A percentile compares a stretch with the other conserved stretches of the same genome.
Evolutionary conservation across 2,797 vertebrate species (phyloP).

Genomic region (Pempheris klunzingeri): DNA sequence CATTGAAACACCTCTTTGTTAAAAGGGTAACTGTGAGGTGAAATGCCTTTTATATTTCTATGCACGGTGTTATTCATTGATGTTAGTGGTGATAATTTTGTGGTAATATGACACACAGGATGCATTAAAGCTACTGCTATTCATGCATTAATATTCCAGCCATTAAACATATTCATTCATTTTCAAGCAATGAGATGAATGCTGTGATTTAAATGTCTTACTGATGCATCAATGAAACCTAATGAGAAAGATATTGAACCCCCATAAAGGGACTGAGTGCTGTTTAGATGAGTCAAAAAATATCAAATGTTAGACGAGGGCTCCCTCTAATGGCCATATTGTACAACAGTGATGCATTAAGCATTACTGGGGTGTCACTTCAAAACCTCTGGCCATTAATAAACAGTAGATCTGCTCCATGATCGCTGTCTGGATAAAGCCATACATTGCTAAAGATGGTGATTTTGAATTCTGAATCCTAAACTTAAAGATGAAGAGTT

Average conservation of each 20-base stretch:
- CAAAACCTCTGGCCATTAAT: background rate
- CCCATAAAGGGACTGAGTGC: background rate
- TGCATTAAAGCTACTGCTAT: background rate
- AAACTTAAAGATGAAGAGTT: background rate
- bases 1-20: conserved; percentile 1
- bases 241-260: conserved; percentile 1
- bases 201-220: conserved; percentile 17
- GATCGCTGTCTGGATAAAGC: background rate
- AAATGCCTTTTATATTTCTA: background rate
- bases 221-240: conserved; percentile 32
- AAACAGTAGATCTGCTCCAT: background rate
- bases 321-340: conserved; percentile 66
- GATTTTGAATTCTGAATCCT: background rate
- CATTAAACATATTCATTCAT: background rate
- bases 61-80: background rate
- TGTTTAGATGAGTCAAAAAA: conserved; percentile 30
- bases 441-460: background rate
- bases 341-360: background rate
- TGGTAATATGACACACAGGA: background rate
- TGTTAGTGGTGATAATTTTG: background rate
- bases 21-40: background rate
- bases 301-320: conserved; percentile 2
- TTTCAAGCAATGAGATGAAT: conserved; percentile 3
- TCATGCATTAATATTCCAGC: background rate
- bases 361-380: background rate